Percentiles rank a stretch among this genome's conserved stretches.
These are phyloP conservation scores for Thunnus maccoyii DNA, from an alignment of 2,113 vertebrate genomes.

Conservation along the genomic window DNA sequence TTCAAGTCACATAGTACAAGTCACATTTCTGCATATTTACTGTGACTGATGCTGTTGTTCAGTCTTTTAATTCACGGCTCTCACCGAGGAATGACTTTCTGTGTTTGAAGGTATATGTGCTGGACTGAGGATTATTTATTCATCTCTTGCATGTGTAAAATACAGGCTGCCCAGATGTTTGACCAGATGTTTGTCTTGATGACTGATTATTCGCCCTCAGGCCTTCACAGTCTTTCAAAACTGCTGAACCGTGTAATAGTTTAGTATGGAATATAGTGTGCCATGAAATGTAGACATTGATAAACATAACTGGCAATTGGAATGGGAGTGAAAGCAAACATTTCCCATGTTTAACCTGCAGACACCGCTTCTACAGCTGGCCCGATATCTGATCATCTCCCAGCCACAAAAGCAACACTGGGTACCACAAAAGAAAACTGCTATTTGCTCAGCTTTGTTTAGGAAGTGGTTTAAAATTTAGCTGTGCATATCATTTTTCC, in stretches of 20 bases:
- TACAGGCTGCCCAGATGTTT: not conserved
- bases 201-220: not conserved
- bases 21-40: conserved; percentile 14
- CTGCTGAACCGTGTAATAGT: conserved; percentile 20
- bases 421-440: conserved; percentile 27
- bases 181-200: conserved; percentile 32
- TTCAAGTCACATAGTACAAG: not conserved
- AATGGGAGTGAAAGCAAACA: conserved; percentile 33
- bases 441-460: conserved; percentile 56
- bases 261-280: conserved; percentile 23
- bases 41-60: not conserved
- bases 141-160: not conserved
- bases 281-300: conserved; percentile 25
- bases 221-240: conserved; percentile 2
- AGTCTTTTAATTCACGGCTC: no score
- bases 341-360: conserved; percentile 23
- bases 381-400: conserved; percentile 23
- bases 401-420: conserved; percentile 3
- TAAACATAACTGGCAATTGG: not conserved
- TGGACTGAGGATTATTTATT: no score
- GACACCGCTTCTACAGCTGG: conserved; percentile 2
- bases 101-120: not conserved
- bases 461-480: not conserved
- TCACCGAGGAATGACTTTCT: not conserved
- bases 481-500: not conserved